These are phyloP conservation scores for Drymodes brunneopygia DNA, from an alignment of 2,113 vertebrate species.

Conservation along the genomic window DNA sequence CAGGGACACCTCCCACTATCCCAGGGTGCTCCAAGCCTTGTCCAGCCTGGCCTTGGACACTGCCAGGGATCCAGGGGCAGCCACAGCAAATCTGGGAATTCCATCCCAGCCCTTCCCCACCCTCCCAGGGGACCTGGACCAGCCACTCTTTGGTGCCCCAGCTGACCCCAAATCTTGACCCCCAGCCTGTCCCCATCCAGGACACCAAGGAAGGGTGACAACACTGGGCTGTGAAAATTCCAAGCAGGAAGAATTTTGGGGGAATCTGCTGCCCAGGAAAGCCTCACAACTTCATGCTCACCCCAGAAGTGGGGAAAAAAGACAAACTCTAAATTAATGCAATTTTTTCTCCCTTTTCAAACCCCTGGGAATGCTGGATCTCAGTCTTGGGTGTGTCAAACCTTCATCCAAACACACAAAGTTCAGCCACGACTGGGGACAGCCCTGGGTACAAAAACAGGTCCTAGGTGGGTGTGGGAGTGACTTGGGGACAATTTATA, in stretches of 20 bases:
- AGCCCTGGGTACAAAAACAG: neutral
- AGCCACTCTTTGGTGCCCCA: neutral
- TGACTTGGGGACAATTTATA: neutral
- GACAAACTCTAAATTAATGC: neutral
- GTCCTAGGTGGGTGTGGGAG: neutral
- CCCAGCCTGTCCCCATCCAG: neutral
- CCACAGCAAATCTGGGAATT: neutral
- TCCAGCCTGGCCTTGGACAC: neutral
- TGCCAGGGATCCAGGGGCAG: neutral
- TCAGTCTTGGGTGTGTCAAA: accelerated
- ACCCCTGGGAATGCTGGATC: neutral
- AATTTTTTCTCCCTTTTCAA: accelerated
- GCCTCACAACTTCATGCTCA: accelerated
- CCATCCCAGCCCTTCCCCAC: neutral
- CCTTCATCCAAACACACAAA: neutral
- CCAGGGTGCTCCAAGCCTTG: accelerated
- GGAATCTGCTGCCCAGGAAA: neutral
- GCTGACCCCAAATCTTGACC: neutral
- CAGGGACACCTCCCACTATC: neutral
- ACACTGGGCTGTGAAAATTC: accelerated
- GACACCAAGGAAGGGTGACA: neutral
- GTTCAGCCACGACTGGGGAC: neutral
- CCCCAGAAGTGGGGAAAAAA: neutral
- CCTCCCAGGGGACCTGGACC: neutral
- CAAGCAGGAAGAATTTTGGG: neutral